Base-by-base conservation (phyloP, 2,797 vertebrate genomes). In the Botia kubotai region DNA sequence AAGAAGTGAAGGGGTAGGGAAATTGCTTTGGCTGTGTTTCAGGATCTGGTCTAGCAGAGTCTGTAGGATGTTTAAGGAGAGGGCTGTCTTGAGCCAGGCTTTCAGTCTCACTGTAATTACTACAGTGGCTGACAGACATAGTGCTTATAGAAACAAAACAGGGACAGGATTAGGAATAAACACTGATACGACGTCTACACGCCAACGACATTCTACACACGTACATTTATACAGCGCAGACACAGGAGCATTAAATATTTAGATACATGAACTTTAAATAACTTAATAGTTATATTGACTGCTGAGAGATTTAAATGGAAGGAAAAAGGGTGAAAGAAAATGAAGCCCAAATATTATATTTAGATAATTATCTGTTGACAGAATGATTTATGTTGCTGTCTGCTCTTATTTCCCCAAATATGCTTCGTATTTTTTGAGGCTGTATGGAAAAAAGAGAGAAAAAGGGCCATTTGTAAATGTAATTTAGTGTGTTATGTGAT, bases 101-200 rank as follows among this genome's bases (percentile, higher is more conserved):
- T 84, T 91, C 90, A 92, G 92, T 94, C 93, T 93, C 93, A 92
- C 92, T 92, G 91, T 94, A 94, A 95, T 95, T 94, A 94, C 92
- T 81, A 91, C 91, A 89, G 89, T 84, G 91, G 91, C 92, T 94
- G 93, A 94, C 92, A 94, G 93, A 95, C 93, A 91, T 87, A 87
- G 89, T 92, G 92, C 93, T 94, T 95, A 94, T 91, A 93, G 92
- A 92, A 93, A 94, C 91, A 94, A 95, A 93, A 94, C 93, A 95
- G 93, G 93, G 93, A 90, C 89, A 26, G 86, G 81, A 89, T 91
- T 90, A 89, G 92, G 93, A 94, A 93, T 93, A 94, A 93, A 93
- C 92, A 93, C 88, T 86, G 83, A 85, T 90, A 86, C 86, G 85
- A 86, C 86, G 85, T 79, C 83, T 82, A 75, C 81, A 83, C 62